Evolutionary conservation across 2,113 vertebrate genomes (phyloP).

Genomic region (Neodon shergylaensis): DNA sequence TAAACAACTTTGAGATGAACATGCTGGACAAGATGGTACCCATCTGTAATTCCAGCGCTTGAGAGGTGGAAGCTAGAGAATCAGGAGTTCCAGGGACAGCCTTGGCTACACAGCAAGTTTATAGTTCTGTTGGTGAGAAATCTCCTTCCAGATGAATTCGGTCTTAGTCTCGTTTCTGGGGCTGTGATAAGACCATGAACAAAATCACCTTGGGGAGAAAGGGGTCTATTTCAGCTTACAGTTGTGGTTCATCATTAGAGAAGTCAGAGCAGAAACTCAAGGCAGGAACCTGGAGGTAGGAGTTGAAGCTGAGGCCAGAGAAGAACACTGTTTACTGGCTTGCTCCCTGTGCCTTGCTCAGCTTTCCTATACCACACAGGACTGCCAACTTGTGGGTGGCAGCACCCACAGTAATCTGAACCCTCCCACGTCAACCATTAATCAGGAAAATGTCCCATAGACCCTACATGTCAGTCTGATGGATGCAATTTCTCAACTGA

Average conservation of each 20-base stretch:
- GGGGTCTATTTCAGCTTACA: not conserved
- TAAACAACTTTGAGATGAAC: conserved; percentile 44
- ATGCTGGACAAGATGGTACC: not conserved
- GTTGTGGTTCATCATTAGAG: not conserved
- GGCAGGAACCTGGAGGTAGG: not conserved
- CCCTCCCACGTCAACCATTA: not conserved
- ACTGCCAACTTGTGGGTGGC: too few relatives aligned
- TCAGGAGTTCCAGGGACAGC: not conserved
- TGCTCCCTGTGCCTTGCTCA: not conserved
- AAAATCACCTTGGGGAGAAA: not conserved
- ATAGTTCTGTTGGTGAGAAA: not conserved
- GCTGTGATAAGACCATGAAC: not conserved
- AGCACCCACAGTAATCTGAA: not conserved
- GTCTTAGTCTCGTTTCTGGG: not conserved
- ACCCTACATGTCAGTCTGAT: not conserved
- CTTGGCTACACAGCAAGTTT: not conserved
- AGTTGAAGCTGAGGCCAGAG: not conserved
- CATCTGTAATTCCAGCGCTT: not conserved
- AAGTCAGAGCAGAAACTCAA: not conserved
- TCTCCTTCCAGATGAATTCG: not conserved
- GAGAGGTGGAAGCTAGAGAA: not conserved
- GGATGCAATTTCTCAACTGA: not conserved
- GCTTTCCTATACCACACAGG: not conserved
- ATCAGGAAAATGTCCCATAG: not conserved
- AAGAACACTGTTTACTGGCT: not conserved